A percentile compares a stretch with the other conserved stretches of the same genome.
These are phyloP conservation scores for Lysandra bellargus DNA, from an alignment of 2,888 invertebrate genomes.

Conservation along the genomic window DNA sequence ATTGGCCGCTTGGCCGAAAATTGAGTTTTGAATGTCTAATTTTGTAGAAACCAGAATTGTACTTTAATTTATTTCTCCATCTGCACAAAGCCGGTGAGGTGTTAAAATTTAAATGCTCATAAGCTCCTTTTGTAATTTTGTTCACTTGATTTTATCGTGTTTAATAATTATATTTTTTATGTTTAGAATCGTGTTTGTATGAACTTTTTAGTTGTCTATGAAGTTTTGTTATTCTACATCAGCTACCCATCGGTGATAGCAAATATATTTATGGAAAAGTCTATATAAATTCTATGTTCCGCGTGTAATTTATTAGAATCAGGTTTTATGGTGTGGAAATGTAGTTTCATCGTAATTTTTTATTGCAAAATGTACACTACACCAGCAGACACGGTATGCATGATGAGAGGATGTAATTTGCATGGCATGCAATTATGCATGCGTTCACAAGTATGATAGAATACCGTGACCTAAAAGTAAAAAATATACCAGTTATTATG, in stretches of 20 bases:
- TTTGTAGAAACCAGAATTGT: constrained; percentile 64
- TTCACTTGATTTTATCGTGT: not conserved
- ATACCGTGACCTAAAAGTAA: not conserved
- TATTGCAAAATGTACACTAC: not conserved
- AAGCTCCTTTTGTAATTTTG: not conserved
- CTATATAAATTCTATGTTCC: not conserved
- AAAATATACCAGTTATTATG: not conserved
- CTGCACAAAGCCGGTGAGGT: constrained; percentile 14
- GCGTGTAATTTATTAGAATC: not conserved
- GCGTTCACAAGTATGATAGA: not conserved
- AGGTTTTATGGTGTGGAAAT: not conserved
- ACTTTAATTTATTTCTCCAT: constrained; percentile 53
- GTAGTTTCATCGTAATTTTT: not conserved
- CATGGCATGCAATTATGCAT: constrained; percentile 13
- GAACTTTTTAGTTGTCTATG: not conserved
- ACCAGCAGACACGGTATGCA: not conserved
- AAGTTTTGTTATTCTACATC: not conserved
- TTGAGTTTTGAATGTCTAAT: constrained; percentile 74
- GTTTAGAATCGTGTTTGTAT: not conserved
- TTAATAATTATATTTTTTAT: not conserved
- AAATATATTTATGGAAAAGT: not conserved
- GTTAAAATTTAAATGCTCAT: constrained; percentile 24
- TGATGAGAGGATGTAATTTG: constrained; percentile 3
- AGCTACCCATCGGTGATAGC: not conserved
- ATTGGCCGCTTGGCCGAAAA: constrained; percentile 70